Base-by-base conservation (phyloP, 2,113 vertebrate genomes). In the Clupea harengus region DNA sequence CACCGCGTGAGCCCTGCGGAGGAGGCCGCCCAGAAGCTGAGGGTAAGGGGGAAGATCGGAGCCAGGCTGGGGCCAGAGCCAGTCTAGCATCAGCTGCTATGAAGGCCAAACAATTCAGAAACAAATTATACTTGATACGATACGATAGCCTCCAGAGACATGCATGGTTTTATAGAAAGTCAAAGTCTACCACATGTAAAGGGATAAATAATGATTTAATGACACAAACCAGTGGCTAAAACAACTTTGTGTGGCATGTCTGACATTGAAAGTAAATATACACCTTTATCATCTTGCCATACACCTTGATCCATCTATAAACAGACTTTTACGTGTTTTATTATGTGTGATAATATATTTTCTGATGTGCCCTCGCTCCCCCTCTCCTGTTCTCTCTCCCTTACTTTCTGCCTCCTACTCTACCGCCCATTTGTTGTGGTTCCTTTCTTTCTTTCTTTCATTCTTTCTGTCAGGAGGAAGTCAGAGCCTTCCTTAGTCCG, bases 1-100 rank as follows among this genome's bases (percentile, higher is more conserved):
- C 88, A 86, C 78, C 47, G 57, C 18, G 50, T 82, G 47, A 78
- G 85, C 67, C 85, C 83, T 6, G 20, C 83, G 20, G 83, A 86
- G 0, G 83, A 88, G 32, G 83, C 83, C 5, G 64, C 81, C 1
- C 52, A 13, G 81, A 85, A 84, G 10, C 46, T 82, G 46, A 88
- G 84, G 82, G 85, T 86, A 57, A 10, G 72, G 28, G 10, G 47
- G 44, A 1, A 47, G 9, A 32, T 15, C n/a, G 2, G 13, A 22
- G n/a, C 32, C 17, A 22, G 22, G 6, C 22, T 7, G 2, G 39
- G 39, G 81, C 45, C 46, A 52, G 47, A 17, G 10, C 2, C 39
- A 20, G 39, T 39, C 39, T 39, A 39, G 39, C 39, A 39, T 39
- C 39, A 39, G 39, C n/a, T n/a, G n/a, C n/a, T n/a, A n/a, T n/a